Percentiles rank a stretch among this genome's conserved stretches.
Evolutionary conservation across 1,140 invertebrate genomes (phyloP).

Genomic region (Drosophila sp.): DNA sequence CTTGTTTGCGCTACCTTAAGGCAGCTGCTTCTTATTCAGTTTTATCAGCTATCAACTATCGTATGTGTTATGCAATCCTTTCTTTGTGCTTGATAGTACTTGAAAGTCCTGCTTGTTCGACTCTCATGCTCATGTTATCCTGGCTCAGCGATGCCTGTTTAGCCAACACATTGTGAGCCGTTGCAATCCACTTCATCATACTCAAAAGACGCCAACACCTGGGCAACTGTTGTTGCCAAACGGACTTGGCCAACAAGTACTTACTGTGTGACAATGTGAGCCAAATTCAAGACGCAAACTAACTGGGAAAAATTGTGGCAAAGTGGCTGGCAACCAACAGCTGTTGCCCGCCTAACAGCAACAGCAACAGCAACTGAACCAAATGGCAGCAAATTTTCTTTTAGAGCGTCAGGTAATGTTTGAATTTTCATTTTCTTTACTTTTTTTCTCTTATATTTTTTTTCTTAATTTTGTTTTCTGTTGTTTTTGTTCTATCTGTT

Average conservation of each 20-base stretch:
- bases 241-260: conserved; percentile 36
- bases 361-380: conserved; percentile 29
- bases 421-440: conserved; percentile 74
- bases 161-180: conserved; percentile 37
- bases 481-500: conserved; percentile 27
- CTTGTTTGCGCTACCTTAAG: too few species aligned
- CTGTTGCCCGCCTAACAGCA: conserved; percentile 37
- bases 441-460: conserved; percentile 18
- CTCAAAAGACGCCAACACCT: conserved; percentile 61
- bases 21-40: not conserved
- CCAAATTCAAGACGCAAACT: conserved; percentile 49
- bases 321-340: conserved; percentile 57
- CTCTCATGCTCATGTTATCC: conserved; percentile 7
- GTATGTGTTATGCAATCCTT: conserved; percentile 3
- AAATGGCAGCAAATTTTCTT: conserved; percentile 60
- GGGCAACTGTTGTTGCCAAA: conserved; percentile 37
- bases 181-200: conserved; percentile 75
- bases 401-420: conserved; percentile 60
- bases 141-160: conserved; percentile 28
- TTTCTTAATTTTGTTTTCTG: too few species aligned
- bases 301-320: conserved; percentile 27
- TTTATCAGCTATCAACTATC: conserved; percentile 5
- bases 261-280: conserved; percentile 69
- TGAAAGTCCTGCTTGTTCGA: conserved; percentile 9
- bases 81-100: conserved; percentile 13